These are phyloP conservation scores for Gavialis gangeticus DNA, from an alignment of 2,113 vertebrate genomes.

Conservation along the genomic window DNA sequence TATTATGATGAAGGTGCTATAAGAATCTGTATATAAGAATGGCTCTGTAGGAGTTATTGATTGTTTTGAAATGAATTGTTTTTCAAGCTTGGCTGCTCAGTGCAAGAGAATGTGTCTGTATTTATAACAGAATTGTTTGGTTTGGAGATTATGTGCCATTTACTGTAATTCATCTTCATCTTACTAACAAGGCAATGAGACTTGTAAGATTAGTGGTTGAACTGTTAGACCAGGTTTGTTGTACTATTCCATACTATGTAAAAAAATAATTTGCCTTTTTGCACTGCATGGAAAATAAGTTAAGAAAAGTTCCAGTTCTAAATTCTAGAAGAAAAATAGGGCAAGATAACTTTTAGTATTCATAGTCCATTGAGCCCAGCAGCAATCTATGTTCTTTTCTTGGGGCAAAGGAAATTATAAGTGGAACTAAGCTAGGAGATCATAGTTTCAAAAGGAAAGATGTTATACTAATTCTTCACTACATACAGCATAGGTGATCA, in stretches of 20 bases:
- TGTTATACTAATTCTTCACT: background rate
- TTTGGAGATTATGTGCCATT: background rate
- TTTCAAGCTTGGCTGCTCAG: background rate
- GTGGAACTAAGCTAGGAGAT: background rate
- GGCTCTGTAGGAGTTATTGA: background rate
- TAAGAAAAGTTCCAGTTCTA: background rate
- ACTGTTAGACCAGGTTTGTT: accelerated
- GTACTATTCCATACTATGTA: background rate
- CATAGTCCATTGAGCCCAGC: background rate
- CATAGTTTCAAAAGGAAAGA: background rate
- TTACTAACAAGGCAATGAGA: background rate
- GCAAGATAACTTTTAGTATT: background rate
- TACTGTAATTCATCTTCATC: background rate
- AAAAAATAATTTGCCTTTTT: background rate
- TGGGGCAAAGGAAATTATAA: background rate
- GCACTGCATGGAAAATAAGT: background rate
- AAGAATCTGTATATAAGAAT: background rate
- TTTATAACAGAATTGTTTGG: background rate
- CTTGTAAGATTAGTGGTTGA: background rate
- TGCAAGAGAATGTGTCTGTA: background rate
- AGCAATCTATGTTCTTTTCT: accelerated
- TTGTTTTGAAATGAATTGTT: background rate
- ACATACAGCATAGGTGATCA: background rate
- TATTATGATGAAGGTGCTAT: background rate
- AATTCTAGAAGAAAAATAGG: background rate